These are phyloP conservation scores for Sardina pilchardus DNA, from an alignment of 2,113 vertebrate genomes.

Conservation along the genomic window DNA sequence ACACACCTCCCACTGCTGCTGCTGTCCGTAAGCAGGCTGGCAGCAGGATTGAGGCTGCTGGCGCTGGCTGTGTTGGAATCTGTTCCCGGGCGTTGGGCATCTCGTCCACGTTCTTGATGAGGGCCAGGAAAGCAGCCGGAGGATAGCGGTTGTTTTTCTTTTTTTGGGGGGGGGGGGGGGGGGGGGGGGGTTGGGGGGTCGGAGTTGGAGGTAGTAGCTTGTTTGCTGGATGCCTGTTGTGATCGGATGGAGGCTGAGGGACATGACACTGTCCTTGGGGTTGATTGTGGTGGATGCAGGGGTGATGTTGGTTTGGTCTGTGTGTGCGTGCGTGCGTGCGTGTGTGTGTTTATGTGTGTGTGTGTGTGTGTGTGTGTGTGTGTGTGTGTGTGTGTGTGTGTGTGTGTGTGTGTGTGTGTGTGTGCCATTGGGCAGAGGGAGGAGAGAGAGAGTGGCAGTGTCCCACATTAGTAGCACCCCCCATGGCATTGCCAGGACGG, in stretches of 20 bases:
- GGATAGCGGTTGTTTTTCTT: not conserved
- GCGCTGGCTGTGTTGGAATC: conserved; percentile 17
- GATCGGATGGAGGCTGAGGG: conserved; percentile 6
- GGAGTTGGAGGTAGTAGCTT: not conserved
- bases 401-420: not conserved
- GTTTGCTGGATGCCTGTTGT: not conserved
- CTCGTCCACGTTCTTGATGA: not conserved
- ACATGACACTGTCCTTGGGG: conserved; percentile 13
- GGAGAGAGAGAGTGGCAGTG: conserved; percentile 11
- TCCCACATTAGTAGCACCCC: not conserved
- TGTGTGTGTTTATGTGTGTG: not conserved
- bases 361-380: not conserved
- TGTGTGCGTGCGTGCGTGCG: not conserved
- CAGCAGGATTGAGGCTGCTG: conserved; percentile 6
- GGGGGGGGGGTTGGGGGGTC: not conserved
- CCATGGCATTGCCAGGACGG: not conserved
- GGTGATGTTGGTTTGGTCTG: not conserved
- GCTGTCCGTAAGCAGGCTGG: not conserved
- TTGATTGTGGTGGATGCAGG: not conserved
- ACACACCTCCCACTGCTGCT: not conserved
- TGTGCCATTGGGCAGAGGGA: not conserved
- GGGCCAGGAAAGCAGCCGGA: not conserved
- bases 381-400: not conserved
- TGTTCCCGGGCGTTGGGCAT: not conserved
- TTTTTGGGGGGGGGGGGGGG: not conserved